Percentiles rank a stretch among this genome's conserved stretches.
Evolutionary conservation across 92 coral and sea anemone genomes (phyloP).

Genomic region (Siderastrea radians): DNA sequence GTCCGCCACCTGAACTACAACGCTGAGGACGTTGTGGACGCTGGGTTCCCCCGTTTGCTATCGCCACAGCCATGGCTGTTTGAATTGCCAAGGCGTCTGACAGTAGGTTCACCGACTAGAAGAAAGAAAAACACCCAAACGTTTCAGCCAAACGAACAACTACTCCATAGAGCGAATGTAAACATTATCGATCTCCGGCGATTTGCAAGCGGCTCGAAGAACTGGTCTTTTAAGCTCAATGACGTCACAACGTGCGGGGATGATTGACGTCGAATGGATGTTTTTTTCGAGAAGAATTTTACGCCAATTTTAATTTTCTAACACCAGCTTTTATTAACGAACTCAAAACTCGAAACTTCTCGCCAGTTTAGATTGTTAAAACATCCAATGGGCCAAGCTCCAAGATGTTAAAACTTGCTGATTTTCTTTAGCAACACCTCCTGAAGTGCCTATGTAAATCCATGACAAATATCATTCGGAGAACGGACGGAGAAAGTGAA

Average conservation of each 20-base stretch:
- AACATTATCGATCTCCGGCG: conserved; percentile 19
- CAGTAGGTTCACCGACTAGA: conserved; percentile 43
- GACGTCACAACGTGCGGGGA: conserved; percentile 33
- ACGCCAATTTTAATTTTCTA: conserved; percentile 19
- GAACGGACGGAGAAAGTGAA: neutral
- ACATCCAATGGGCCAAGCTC: neutral
- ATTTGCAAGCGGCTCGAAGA: conserved; percentile 41
- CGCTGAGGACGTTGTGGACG: conserved; percentile 90
- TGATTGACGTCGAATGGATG: conserved; percentile 30
- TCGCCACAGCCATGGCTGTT: conserved; percentile 84
- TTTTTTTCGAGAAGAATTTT: neutral
- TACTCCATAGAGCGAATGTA: conserved; percentile 31
- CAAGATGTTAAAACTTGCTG: neutral
- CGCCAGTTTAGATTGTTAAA: neutral
- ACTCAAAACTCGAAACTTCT: neutral
- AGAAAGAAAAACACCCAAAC: conserved; percentile 31
- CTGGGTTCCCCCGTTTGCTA: conserved; percentile 76
- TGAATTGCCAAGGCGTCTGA: conserved; percentile 65
- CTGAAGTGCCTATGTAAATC: neutral
- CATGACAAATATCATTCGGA: neutral
- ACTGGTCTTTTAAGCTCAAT: conserved; percentile 32
- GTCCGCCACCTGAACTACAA: conserved; percentile 93
- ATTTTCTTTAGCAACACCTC: conserved; percentile 9
- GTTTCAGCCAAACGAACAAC: conserved; percentile 23
- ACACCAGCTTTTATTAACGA: neutral